These are phyloP conservation scores for Melinopterus prodromus DNA, from an alignment of 2,888 invertebrate species.

Conservation along the genomic window DNA sequence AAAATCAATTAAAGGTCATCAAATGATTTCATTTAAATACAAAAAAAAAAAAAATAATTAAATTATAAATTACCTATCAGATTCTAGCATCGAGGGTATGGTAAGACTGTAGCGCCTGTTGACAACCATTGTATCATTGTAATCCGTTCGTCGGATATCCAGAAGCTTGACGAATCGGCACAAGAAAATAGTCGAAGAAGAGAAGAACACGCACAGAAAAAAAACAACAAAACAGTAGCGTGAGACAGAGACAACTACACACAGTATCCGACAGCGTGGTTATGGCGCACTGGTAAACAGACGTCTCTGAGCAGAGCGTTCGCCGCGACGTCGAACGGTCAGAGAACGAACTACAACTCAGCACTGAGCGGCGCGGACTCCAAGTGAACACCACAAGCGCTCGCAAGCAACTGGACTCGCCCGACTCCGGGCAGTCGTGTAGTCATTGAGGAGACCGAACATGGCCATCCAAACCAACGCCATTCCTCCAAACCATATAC, in stretches of 20 bases:
- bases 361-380: constrained; percentile 19
- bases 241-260: neutral
- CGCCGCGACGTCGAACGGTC: constrained; percentile 44
- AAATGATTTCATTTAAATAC: neutral
- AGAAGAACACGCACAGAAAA: constrained; percentile 7
- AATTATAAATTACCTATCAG: constrained; percentile 52
- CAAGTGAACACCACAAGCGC: constrained; percentile 30
- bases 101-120: constrained; percentile 53
- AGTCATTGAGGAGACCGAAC: constrained; percentile 55
- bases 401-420: constrained; percentile 24
- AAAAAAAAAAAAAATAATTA: neutral
- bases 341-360: constrained; percentile 26
- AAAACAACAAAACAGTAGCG: too few relatives aligned
- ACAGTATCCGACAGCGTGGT: constrained; percentile 34
- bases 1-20: neutral
- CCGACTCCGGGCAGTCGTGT: constrained; percentile 17
- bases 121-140: constrained; percentile 59
- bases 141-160: constrained; percentile 45
- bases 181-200: constrained; percentile 8
- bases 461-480: constrained; percentile 48
- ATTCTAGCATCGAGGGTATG: constrained; percentile 53
- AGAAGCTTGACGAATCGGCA: constrained; percentile 30
- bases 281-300: constrained; percentile 21
- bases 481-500: constrained; percentile 19
- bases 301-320: constrained; percentile 40